phyloP scores from a whole-genome alignment of 2,888 invertebrate species.

The Lasioglossum oenotherae region DNA sequence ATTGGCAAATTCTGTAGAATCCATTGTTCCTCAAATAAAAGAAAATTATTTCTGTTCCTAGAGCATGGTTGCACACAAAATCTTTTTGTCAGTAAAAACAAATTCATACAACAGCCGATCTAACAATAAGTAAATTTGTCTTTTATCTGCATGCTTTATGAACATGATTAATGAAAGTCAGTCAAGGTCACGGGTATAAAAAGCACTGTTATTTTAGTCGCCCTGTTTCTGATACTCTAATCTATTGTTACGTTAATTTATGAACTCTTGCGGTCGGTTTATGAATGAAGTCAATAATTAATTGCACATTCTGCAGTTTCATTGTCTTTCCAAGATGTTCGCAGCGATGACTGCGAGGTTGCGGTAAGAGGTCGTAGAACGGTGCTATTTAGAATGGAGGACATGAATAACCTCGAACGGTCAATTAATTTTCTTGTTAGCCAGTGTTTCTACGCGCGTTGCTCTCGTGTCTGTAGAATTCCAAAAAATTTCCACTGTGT shows the following conservation, averaged over 20 bases:
- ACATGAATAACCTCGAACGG: neutral
- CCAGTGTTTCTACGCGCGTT: neutral
- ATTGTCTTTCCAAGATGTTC: neutral
- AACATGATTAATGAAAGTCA: neutral
- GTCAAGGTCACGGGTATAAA: neutral
- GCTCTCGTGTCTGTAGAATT: neutral
- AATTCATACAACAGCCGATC: neutral
- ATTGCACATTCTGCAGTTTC: neutral
- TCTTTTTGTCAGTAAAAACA: neutral
- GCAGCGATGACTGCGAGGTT: neutral
- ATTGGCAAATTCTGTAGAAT: too few relatives aligned
- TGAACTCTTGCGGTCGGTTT: neutral
- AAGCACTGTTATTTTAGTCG: neutral
- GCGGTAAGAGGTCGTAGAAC: neutral
- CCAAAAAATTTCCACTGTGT: neutral
- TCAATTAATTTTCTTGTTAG: neutral
- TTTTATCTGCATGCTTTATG: neutral
- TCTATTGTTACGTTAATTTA: neutral
- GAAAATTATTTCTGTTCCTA: neutral
- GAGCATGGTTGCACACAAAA: fast-evolving
- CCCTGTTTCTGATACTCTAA: neutral
- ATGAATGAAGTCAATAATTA: neutral
- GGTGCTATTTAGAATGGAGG: neutral
- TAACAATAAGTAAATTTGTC: neutral
- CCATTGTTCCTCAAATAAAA: neutral